Conservation (phyloP, 2,888 invertebrate genomes). For the Drosophila pseudotalamancana region DNA sequence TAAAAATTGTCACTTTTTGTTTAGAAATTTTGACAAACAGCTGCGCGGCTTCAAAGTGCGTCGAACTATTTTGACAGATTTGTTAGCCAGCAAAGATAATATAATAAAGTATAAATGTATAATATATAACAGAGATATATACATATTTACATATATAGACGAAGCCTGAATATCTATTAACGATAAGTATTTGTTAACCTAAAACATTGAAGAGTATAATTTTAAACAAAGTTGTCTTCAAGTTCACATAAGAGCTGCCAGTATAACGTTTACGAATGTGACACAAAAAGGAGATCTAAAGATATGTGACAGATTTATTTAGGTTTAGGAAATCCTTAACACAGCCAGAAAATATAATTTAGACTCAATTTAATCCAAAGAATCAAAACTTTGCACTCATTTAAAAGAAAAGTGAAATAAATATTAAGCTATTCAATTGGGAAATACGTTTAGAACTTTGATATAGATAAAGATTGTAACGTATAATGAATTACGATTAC, state of each 20-base stretch:
- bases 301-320: neutral
- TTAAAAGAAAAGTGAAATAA: neutral
- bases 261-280: neutral
- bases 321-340: neutral
- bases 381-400: too few species aligned
- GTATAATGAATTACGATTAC: slow-evolving; percentile 6
- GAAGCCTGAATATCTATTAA: neutral
- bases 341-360: too few species aligned
- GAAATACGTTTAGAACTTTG: neutral
- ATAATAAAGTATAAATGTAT: too few species aligned
- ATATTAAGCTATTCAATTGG: too few species aligned
- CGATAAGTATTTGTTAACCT: too few species aligned
- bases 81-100: slow-evolving; percentile 18
- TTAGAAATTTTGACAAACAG: slow-evolving; percentile 30
- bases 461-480: slow-evolving; percentile 21
- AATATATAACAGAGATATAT: too few species aligned
- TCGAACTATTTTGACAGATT: slow-evolving; percentile 48
- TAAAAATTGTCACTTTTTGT: neutral
- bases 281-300: neutral
- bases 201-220: neutral
- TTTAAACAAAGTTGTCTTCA: neutral
- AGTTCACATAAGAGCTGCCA: neutral
- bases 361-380: too few species aligned
- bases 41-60: slow-evolving; percentile 30
- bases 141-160: neutral